These are phyloP conservation scores for Protonibea diacanthus DNA, from an alignment of 2,797 vertebrate species.

Conservation along the genomic window DNA sequence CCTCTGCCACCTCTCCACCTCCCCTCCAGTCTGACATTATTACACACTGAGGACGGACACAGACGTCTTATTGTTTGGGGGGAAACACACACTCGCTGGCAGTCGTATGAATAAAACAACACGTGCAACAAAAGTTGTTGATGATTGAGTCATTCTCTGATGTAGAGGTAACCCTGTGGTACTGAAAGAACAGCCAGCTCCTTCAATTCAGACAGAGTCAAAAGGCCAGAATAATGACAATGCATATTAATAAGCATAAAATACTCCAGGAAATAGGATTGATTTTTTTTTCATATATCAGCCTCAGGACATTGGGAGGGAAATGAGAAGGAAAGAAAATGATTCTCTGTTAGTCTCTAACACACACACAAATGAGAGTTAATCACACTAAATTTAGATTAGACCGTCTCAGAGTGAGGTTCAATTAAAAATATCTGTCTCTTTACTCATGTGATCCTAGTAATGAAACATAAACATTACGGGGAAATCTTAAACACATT, in stretches of 20 bases:
- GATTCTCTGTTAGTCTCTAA: constrained; percentile 1
- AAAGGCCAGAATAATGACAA: constrained; percentile 47
- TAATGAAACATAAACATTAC: constrained; percentile 8
- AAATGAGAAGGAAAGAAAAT: constrained; percentile 35
- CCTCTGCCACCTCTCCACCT: constrained; percentile 11
- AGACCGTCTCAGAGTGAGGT: constrained; percentile 16
- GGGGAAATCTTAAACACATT: neutral
- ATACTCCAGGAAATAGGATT: constrained; percentile 27
- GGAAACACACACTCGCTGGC: constrained; percentile 16
- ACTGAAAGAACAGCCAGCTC: constrained; percentile 4
- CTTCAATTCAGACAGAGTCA: constrained; percentile 45
- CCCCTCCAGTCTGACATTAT: constrained; percentile 30
- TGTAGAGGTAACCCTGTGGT: constrained; percentile 10
- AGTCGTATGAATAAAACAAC: constrained; percentile 59
- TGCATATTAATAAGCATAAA: constrained; percentile 40
- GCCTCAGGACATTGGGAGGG: constrained; percentile 15
- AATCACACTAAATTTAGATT: constrained; percentile 22
- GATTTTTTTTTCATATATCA: constrained; percentile 8
- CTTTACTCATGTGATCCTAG: neutral
- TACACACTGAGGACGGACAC: constrained; percentile 30
- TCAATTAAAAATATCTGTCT: neutral
- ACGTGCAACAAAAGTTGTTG: constrained; percentile 52
- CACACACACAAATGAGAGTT: constrained; percentile 22
- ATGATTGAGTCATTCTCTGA: constrained; percentile 26
- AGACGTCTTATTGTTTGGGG: constrained; percentile 20